phyloP scores from a whole-genome alignment of 2,888 invertebrate genomes.

The Trisateles emortualis region DNA sequence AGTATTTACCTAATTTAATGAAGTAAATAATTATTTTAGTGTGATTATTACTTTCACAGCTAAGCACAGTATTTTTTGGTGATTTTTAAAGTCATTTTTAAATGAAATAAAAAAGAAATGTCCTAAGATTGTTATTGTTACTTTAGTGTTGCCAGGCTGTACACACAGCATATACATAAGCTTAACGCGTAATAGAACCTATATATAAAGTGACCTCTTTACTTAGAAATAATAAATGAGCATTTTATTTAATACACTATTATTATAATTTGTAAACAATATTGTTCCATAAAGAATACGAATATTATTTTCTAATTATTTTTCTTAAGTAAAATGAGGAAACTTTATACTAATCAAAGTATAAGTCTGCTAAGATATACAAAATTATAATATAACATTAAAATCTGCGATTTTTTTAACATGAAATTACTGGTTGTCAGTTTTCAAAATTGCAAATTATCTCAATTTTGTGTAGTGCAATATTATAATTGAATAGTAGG shows the following conservation, averaged over 20 bases:
- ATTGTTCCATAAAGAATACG: too few relatives aligned
- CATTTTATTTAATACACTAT: not conserved
- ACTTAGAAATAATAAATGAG: constrained; percentile 19
- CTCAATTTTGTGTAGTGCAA: constrained; percentile 46
- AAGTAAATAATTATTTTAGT: constrained; percentile 13
- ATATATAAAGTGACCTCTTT: constrained; percentile 19
- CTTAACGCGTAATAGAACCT: constrained; percentile 9
- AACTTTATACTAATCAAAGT: constrained; percentile 28
- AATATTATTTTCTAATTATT: not conserved
- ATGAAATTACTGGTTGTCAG: not conserved
- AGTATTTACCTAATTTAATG: not conserved
- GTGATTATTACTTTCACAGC: constrained; percentile 17
- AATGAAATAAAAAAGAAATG: constrained; percentile 13
- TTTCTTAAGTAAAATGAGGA: constrained; percentile 32
- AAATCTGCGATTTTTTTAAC: constrained; percentile 7
- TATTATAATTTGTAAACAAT: too few relatives aligned
- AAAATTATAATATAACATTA: constrained; percentile 25
- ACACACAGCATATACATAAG: constrained; percentile 16
- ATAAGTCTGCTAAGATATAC: constrained; percentile 35
- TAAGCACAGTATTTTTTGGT: constrained; percentile 32
- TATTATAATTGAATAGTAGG: constrained; percentile 39
- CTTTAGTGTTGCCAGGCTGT: constrained; percentile 33
- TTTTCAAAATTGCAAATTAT: constrained; percentile 9
- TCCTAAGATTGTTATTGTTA: constrained; percentile 7
- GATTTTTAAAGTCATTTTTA: constrained; percentile 10